Percentiles rank a stretch among this genome's conserved stretches.
These are phyloP conservation scores for Leptocoma aspasia DNA, from an alignment of 2,113 vertebrate genomes.

Conservation along the genomic window DNA sequence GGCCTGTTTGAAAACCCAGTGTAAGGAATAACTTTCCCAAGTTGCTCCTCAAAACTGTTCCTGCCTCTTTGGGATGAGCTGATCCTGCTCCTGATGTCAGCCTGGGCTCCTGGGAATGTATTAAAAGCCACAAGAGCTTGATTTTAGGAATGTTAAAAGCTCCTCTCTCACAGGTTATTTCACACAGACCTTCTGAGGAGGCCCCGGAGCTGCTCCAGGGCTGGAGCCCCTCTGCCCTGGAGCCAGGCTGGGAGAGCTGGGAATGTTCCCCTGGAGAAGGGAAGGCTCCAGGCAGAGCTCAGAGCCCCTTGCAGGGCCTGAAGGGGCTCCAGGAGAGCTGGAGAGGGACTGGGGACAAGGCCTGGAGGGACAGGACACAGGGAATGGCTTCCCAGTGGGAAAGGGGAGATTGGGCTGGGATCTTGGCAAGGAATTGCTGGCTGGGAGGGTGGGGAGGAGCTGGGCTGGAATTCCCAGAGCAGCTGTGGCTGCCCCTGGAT, in stretches of 20 bases:
- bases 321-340: not conserved
- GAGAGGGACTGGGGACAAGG: not conserved
- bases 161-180: not conserved
- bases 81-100: not conserved
- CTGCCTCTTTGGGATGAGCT: not conserved
- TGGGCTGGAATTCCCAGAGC: not conserved
- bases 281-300: not conserved
- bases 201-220: not conserved
- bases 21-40: not conserved
- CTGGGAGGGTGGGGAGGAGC: too few relatives aligned
- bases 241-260: not conserved
- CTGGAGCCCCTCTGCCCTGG: too few relatives aligned
- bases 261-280: not conserved
- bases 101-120: not conserved
- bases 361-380: not conserved
- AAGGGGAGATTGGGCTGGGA: not conserved
- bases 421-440: too few relatives aligned
- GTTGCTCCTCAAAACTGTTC: not conserved
- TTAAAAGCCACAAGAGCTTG: fast-evolving
- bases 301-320: too few relatives aligned
- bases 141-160: not conserved
- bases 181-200: not conserved
- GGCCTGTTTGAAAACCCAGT: not conserved
- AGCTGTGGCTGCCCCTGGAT: not conserved
- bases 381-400: not conserved